Conservation (phyloP, 2,797 vertebrate species). For the Takifugu rubripes region DNA sequence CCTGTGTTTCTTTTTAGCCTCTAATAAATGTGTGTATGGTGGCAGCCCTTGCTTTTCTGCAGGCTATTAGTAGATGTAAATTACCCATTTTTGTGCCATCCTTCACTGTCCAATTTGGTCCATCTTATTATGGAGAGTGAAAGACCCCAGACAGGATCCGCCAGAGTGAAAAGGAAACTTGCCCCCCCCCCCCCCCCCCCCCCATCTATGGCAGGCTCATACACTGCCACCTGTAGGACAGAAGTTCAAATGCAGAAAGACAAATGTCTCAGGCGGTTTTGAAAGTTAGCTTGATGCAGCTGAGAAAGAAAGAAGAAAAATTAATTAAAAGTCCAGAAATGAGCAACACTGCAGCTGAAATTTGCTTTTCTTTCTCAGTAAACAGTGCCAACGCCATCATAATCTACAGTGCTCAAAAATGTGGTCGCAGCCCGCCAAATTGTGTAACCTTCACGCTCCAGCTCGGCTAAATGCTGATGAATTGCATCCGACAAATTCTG, state of each 20-base stretch:
- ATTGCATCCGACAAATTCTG: not conserved
- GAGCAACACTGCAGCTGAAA: too few species aligned
- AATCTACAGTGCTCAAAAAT: too few species aligned
- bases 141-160: slow-evolving; percentile 25
- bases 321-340: too few species aligned
- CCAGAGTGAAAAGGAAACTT: slow-evolving; percentile 29
- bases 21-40: not conserved
- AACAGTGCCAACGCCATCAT: too few species aligned
- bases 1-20: not conserved
- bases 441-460: not conserved
- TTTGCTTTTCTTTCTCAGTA: too few species aligned
- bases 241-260: slow-evolving; percentile 54
- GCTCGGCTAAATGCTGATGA: not conserved
- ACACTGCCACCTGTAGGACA: slow-evolving; percentile 77
- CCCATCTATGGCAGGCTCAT: slow-evolving; percentile 55
- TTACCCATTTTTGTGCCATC: not conserved
- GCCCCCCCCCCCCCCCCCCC: too few species aligned
- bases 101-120: not conserved
- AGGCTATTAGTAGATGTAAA: too few species aligned
- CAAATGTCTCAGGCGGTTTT: not conserved
- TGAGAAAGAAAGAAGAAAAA: too few species aligned
- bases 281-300: not conserved
- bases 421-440: too few species aligned
- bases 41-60: not conserved
- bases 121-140: slow-evolving; percentile 8